Conservation (phyloP, 37 sponge, comb jelly and placozoan genomes). For the Diacarnus erythraeanus region DNA sequence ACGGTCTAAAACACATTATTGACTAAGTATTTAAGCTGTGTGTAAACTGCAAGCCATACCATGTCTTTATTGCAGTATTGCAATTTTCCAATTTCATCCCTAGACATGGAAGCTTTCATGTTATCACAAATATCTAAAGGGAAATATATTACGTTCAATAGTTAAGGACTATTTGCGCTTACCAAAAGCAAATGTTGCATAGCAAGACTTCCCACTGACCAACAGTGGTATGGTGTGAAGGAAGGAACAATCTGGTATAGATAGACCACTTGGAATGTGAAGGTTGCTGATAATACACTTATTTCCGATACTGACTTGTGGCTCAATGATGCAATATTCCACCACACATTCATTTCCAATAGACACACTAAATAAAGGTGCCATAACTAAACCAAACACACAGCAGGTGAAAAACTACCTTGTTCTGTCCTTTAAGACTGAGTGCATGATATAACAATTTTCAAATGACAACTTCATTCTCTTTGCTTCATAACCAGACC, state of each 20-base stretch:
- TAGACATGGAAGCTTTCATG: constrained; percentile 27
- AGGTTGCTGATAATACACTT: constrained; percentile 66
- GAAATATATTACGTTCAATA: not conserved
- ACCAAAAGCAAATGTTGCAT: constrained; percentile 67
- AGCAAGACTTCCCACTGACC: constrained; percentile 9
- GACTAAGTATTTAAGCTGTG: too few species aligned
- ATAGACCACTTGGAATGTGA: constrained; percentile 15
- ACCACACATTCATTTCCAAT: constrained; percentile 46
- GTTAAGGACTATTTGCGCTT: not conserved
- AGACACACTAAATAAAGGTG: constrained; percentile 19
- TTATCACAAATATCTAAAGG: constrained; percentile 31
- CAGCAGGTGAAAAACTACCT: constrained; percentile 12
- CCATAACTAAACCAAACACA: not conserved
- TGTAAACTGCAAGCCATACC: too few species aligned
- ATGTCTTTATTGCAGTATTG: constrained; percentile 25
- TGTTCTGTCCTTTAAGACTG: constrained; percentile 4
- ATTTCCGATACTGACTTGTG: constrained; percentile 27
- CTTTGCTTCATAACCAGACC: constrained; percentile 1
- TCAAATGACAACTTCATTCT: constrained; percentile 10
- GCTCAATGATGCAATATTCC: constrained; percentile 49
- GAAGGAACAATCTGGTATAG: constrained; percentile 54
- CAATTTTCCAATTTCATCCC: constrained; percentile 8
- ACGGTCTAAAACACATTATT: too few species aligned
- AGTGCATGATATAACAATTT: constrained; percentile 34
- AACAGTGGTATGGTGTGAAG: constrained; percentile 58